phyloP scores from a whole-genome alignment of 2,113 vertebrate genomes.

The Lota lota region DNA sequence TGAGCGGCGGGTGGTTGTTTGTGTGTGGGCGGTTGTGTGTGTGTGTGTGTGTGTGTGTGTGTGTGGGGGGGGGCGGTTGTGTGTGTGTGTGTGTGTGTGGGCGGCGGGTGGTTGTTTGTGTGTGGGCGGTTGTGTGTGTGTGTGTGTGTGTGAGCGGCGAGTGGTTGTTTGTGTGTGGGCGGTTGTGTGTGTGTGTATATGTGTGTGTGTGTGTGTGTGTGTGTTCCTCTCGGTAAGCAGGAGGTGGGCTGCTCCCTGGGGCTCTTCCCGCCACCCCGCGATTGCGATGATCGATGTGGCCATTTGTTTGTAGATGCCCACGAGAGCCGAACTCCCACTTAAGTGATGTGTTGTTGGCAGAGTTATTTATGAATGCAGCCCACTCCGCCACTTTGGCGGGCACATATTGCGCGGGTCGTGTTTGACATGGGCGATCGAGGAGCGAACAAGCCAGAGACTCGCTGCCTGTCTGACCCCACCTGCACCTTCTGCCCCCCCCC shows the following conservation, averaged over 20 bases:
- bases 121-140: slow-evolving; percentile 15
- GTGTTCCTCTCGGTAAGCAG: slow-evolving; percentile 13
- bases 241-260: slow-evolving; percentile 35
- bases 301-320: slow-evolving; percentile 75
- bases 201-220: slow-evolving; percentile 40
- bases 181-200: slow-evolving; percentile 16
- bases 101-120: slow-evolving; percentile 25
- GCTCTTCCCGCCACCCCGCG: slow-evolving; percentile 47
- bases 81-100: slow-evolving; percentile 12
- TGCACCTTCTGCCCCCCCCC: slow-evolving; percentile 50
- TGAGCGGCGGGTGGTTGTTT: slow-evolving; percentile 30
- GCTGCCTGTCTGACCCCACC: slow-evolving; percentile 35
- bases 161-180: slow-evolving; percentile 31
- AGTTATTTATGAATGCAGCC: slow-evolving; percentile 73
- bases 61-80: slow-evolving; percentile 27
- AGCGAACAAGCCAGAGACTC: slow-evolving; percentile 68
- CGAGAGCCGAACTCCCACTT: slow-evolving; percentile 65
- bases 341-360: slow-evolving; percentile 71
- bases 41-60: slow-evolving; percentile 30
- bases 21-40: slow-evolving; percentile 24
- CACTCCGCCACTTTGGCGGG: slow-evolving; percentile 51
- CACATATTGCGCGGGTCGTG: slow-evolving; percentile 62
- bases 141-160: background rate
- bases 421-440: slow-evolving; percentile 68
- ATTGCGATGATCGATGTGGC: slow-evolving; percentile 68